Evolutionary conservation across 2,113 vertebrate genomes (phyloP).

Genomic region (Archilochus colubris): DNA sequence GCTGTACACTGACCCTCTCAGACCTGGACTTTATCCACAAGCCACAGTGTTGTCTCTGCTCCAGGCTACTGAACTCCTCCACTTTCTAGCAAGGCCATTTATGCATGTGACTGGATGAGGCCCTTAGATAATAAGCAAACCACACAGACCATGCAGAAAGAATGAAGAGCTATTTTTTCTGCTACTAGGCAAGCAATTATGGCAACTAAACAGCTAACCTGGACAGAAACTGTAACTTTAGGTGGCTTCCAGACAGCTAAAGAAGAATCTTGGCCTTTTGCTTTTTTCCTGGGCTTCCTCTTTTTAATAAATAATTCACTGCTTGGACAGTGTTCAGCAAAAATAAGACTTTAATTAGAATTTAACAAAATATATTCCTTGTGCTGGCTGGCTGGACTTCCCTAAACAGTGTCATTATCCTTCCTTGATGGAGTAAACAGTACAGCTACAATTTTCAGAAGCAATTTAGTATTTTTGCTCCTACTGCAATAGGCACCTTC

Average conservation of each 20-base stretch:
- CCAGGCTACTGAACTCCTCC: not conserved
- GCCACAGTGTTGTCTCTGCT: not conserved
- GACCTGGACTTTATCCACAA: not conserved
- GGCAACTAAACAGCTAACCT: not conserved
- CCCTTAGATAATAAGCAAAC: not conserved
- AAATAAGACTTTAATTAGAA: conserved; percentile 42
- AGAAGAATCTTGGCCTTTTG: not conserved
- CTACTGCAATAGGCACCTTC: not conserved
- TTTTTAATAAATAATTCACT: conserved; percentile 31
- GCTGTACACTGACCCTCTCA: not conserved
- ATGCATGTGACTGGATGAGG: not conserved
- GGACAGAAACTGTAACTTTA: not conserved
- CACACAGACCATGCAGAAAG: not conserved
- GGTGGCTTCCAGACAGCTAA: not conserved
- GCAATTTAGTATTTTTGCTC: not conserved
- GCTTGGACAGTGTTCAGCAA: conserved; percentile 10
- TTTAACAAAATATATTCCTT: conserved; percentile 15
- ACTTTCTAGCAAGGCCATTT: not conserved
- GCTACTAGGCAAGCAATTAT: not conserved
- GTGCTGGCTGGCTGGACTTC: not conserved
- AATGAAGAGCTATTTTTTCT: not conserved
- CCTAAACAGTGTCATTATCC: conserved; percentile 11
- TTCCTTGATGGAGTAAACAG: conserved; percentile 5
- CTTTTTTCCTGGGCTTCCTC: not conserved
- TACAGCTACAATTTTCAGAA: not conserved